Evolutionary conservation across 2,888 invertebrate species (phyloP), one percentile per base, ranked within the genome.

Genomic region (Terebella lapidaria): DNA sequence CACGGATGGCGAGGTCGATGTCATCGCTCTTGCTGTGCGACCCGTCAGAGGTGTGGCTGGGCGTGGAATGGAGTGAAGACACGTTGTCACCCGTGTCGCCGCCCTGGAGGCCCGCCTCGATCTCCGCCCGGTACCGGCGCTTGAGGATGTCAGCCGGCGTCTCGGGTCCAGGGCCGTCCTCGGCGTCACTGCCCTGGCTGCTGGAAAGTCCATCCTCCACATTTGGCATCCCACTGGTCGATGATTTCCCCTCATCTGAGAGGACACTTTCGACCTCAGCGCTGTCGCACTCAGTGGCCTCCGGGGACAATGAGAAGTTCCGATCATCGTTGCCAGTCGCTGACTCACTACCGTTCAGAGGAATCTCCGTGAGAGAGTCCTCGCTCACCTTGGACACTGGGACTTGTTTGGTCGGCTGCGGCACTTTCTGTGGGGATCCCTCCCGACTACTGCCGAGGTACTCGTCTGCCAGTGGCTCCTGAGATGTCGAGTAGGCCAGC

Each of bases 151-250:
- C 72, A 24, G 74, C 90, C 60, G 91, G 81, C 4, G 53, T 28
- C 5, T 26, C 53, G 10, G 10, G 10, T 3, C 60, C 72, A 5
- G 18, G n/a, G 25, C 3, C 52, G 25, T 78, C 79, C 27, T 94
- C 94, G 0, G 88, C 90, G 76, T 94, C 94, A 65, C 93, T 93
- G 1, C 89, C 92, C 77, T 94, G 94, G 1, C 94, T 94, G 42
- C 94, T 94, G 1, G 94, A 94, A 60, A 95, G 83, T 0, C 94
- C 94, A 80, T 95, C 95, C 78, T 94, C 94, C 51, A 95, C 86
- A 20, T 92, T 89, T 0, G 95, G 95, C 89, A 95, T 90, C 24
- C 64, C 64, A 3, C 73, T 73, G 3, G 70, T 64, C 3, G 71
- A 69, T 3, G 71, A 71, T 54, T 56, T 62, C 10, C 45, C 62